Base-by-base conservation (phyloP, 2,888 invertebrate genomes). In the Panzeria rudis region DNA sequence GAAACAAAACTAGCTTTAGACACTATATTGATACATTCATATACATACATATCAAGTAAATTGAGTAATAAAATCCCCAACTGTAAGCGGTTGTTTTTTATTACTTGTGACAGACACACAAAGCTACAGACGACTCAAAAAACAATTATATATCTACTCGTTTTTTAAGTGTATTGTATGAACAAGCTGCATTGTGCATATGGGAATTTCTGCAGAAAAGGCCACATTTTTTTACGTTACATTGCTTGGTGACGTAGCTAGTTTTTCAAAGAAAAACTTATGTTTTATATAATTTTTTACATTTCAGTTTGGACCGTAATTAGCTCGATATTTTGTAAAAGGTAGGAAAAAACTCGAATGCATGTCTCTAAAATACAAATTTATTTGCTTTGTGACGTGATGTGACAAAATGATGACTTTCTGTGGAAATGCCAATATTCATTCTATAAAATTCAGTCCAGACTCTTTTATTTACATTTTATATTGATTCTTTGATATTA, bases 401-500 rank as follows among this genome's bases (percentile, higher is more conserved):
- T n/a, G n/a, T n/a, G n/a, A n/a, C n/a, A n/a, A n/a, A n/a, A n/a
- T n/a, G n/a, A n/a, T n/a, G n/a, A n/a, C n/a, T n/a, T n/a, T n/a
- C n/a, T n/a, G n/a, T n/a, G n/a, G n/a, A n/a, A n/a, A n/a, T n/a
- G n/a, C n/a, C n/a, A n/a, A 64, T 75, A 50, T 79, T 23, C 41
- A 54, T 41, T 71, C 38, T 61, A 32, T 41, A 79, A 76, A 20
- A 79, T 75, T 68, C 72, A 73, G 54, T 71, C 44, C 78, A 82
- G 78, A 79, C 71, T 62, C 17, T 54, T 75, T 71, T 85, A 73
- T 82, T 85, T 73, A 78, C 78, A 78, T 66, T 73, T 41, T 69
- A 41, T 82, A 85, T 85, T 78, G 85, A 78, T 85, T 79, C 64
- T 64, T 71, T 50, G 71, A 66, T 75, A 82, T 85, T 79, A 79